These are phyloP conservation scores for Galaxea fascicularis DNA, from an alignment of 92 coral and sea anemone genomes.

Conservation along the genomic window DNA sequence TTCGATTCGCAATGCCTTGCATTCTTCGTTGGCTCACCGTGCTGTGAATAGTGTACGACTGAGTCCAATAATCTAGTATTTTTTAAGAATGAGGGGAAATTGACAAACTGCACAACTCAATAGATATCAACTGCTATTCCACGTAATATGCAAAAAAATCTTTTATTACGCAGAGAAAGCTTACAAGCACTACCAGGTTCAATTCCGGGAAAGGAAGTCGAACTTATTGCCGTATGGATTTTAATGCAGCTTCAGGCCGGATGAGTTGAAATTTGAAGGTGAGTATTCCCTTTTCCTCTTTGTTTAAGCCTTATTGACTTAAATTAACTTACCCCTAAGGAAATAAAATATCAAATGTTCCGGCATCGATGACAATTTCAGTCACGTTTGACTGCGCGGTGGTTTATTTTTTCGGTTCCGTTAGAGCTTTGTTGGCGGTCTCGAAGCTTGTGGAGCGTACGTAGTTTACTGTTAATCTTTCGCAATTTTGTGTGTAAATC, in stretches of 20 bases:
- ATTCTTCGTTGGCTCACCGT: neutral
- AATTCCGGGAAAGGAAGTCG: conserved; percentile 22
- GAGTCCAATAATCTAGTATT: neutral
- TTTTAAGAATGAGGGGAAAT: neutral
- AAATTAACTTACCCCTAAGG: neutral
- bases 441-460: no score
- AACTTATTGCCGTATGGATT: neutral
- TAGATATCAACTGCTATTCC: neutral
- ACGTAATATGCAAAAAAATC: neutral
- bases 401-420: neutral
- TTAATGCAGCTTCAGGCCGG: no score
- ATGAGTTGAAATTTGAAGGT: neutral
- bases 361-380: neutral
- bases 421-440: no score
- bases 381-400: no score
- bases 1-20: conserved; percentile 1
- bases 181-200: neutral
- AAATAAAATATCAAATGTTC: neutral
- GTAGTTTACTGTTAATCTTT: no score
- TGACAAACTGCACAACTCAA: neutral
- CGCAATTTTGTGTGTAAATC: no score
- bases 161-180: neutral
- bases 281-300: neutral
- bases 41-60: neutral
- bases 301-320: neutral